Conservation (phyloP, 23 tunicate species). For the Halocynthia aurantium region DNA sequence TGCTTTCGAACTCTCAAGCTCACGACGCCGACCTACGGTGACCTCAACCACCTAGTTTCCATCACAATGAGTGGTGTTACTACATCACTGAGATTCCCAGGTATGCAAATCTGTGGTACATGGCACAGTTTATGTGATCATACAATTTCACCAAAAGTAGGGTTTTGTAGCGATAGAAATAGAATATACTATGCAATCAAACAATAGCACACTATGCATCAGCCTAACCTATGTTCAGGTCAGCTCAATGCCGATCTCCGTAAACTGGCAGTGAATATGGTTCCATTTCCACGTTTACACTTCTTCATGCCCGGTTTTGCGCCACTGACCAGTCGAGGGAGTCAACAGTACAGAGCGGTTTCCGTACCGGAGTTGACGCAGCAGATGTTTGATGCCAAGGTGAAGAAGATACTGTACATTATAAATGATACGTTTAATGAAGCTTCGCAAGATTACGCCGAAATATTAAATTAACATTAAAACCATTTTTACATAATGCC, state of each 20-base stretch:
- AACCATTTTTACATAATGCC: too few species aligned
- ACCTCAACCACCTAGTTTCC: conserved; percentile 25
- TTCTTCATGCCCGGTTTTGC: conserved; percentile 33
- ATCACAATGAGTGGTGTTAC: conserved; percentile 29
- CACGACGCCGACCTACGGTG: conserved; percentile 20
- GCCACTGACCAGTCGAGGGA: conserved; percentile 17
- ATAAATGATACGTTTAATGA: too few species aligned
- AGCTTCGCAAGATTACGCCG: too few species aligned
- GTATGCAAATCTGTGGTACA: background rate
- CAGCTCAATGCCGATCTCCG: conserved; percentile 26
- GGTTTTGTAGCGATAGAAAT: too few species aligned
- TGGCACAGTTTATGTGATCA: too few species aligned
- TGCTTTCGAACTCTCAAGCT: conserved; percentile 25
- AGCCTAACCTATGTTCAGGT: too few species aligned
- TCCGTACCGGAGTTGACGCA: conserved; percentile 24
- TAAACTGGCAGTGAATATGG: conserved; percentile 27
- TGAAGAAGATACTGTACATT: too few species aligned
- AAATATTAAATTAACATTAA: background rate
- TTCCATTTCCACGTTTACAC: conserved; percentile 22
- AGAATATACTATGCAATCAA: background rate
- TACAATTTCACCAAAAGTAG: too few species aligned
- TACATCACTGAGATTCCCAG: conserved; percentile 30
- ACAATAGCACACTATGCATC: background rate
- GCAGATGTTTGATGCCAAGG: conserved; percentile 36
- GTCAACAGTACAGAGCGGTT: conserved; percentile 16